A percentile compares a stretch with the other conserved stretches of the same genome.
Conservation (phyloP, 2,888 invertebrate genomes). For the Eulithis testata region DNA sequence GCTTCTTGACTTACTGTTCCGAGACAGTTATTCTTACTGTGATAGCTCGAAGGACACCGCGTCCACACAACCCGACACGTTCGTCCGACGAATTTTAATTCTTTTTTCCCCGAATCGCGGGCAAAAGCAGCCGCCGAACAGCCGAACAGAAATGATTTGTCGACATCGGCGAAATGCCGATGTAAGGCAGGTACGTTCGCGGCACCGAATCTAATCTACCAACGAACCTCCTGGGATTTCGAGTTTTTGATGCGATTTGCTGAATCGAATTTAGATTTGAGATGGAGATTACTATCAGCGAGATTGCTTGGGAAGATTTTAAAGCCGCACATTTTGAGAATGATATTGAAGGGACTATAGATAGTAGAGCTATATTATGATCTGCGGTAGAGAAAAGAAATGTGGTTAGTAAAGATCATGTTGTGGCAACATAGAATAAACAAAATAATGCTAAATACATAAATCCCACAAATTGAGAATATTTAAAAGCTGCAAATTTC, state of each 20-base stretch:
- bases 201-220: constrained; percentile 22
- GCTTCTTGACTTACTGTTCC: constrained; percentile 2
- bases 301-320: constrained; percentile 17
- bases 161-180: constrained; percentile 24
- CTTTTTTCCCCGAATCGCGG: constrained; percentile 59
- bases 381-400: too few species aligned
- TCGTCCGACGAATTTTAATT: constrained; percentile 62
- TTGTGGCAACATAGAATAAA: too few species aligned
- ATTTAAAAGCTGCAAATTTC: too few species aligned
- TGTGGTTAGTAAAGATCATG: too few species aligned
- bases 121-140: constrained; percentile 57
- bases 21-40: constrained; percentile 3
- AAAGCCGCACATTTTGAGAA: constrained; percentile 1
- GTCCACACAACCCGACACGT: constrained; percentile 53
- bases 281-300: constrained; percentile 15
- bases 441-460: too few species aligned
- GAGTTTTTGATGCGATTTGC: constrained; percentile 21
- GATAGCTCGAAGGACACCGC: constrained; percentile 43
- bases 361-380: neutral
- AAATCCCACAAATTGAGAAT: too few species aligned
- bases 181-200: constrained; percentile 25
- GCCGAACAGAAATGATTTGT: constrained; percentile 48
- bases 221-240: constrained; percentile 13
- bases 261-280: constrained; percentile 23
- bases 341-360: constrained; percentile 2